Percentiles rank a stretch among this genome's conserved stretches.
Conservation (phyloP, 2,113 vertebrate genomes). For the Brachyhypopomus occidentalis region DNA sequence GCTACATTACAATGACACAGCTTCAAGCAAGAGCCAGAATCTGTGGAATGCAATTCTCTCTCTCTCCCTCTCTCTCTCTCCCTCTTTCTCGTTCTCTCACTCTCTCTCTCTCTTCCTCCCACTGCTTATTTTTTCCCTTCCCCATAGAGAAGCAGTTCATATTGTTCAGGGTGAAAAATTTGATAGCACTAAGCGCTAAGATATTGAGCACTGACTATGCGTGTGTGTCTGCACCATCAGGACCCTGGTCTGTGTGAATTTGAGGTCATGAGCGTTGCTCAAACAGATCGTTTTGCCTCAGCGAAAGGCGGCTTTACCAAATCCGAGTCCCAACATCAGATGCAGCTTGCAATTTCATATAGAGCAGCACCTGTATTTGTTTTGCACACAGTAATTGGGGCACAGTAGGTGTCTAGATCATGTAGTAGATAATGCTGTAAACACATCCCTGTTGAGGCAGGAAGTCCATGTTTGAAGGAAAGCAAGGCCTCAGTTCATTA, state of each 20-base stretch:
- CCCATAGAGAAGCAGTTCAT: background rate
- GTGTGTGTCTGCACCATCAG: too few species aligned
- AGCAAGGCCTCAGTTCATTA: slow-evolving; percentile 23
- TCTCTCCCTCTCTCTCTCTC: too few species aligned
- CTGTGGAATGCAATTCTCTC: background rate
- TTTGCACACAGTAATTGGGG: slow-evolving; percentile 37
- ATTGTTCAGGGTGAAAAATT: too few species aligned
- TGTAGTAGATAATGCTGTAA: slow-evolving; percentile 30
- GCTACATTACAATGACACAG: background rate
- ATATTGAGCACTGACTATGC: too few species aligned
- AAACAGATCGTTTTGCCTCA: background rate
- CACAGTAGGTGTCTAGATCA: slow-evolving; percentile 39
- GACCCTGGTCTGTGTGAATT: background rate
- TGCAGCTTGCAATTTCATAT: background rate
- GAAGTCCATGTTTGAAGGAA: slow-evolving; percentile 36
- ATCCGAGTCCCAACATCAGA: too few species aligned
- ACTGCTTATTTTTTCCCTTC: background rate
- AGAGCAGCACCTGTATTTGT: slow-evolving; percentile 43
- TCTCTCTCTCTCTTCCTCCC: background rate
- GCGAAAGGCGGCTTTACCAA: background rate
- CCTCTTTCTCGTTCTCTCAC: too few species aligned
- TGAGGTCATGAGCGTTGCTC: background rate
- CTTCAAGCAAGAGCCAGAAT: background rate
- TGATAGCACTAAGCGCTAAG: too few species aligned
- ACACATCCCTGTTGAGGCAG: slow-evolving; percentile 29